Conservation (phyloP, 2,113 vertebrate species). For the Sigmodon hispidus region DNA sequence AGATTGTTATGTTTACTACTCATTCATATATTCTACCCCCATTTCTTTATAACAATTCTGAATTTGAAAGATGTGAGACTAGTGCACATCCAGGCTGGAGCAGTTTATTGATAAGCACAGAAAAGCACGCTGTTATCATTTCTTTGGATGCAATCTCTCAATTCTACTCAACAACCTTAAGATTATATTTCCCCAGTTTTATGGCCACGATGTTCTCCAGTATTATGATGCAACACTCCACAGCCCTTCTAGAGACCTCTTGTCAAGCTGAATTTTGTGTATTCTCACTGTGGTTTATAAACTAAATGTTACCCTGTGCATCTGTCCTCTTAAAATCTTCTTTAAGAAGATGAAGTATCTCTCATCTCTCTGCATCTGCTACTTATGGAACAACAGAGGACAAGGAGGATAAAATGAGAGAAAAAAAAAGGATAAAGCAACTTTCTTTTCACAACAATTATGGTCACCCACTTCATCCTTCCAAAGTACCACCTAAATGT, state of each 20-base stretch:
- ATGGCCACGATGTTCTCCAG: not conserved
- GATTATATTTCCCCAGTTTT: not conserved
- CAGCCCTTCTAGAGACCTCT: not conserved
- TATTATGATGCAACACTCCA: not conserved
- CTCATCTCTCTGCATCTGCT: not conserved
- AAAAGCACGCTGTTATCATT: not conserved
- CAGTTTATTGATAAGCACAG: not conserved
- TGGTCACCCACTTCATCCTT: not conserved
- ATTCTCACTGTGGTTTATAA: not conserved
- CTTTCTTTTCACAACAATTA: not conserved
- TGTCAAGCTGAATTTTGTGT: not conserved
- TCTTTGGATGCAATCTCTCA: not conserved
- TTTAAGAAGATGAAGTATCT: not conserved
- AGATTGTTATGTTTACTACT: not conserved
- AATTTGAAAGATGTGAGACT: not conserved
- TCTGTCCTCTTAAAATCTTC: not conserved
- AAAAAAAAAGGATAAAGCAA: not conserved
- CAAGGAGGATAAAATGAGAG: not conserved
- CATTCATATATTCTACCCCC: not conserved
- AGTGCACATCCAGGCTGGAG: not conserved
- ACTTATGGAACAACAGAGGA: not conserved
- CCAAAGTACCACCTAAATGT: not conserved
- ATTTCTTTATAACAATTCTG: not conserved
- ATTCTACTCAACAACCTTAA: slow-evolving; percentile 1
- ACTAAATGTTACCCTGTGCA: not conserved